Base-by-base conservation (phyloP, 2,797 vertebrate species). In the Cossypha caffra region DNA sequence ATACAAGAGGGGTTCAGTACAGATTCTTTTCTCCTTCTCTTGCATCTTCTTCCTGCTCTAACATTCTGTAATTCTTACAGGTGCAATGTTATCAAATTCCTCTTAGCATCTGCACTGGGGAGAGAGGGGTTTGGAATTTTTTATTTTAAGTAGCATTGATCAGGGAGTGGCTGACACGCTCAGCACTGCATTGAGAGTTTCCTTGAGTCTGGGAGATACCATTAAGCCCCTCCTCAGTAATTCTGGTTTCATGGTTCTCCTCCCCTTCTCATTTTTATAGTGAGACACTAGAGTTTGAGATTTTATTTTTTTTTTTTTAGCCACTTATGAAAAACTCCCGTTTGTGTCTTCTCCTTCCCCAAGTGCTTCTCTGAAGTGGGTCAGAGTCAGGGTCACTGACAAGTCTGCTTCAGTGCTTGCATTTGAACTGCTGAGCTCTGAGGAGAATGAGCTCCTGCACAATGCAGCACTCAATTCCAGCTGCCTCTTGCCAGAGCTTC, bases 311-410 rank as follows among this genome's bases (percentile, higher is more conserved):
- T 40, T 76, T 78, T 81, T 67, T 35, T 37, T 38, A 38, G 6
- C 11, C 47, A 47, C 40, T 86, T 73, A 68, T 7, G 45, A 68
- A 85, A 86, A 95, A 82, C 79, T 89, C 26, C 16, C 16, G 16
- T 94, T 74, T 0, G 0, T 5, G 21, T 71, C 87, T 93, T 38
- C 58, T 93, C 20, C 37, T 95, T 62, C 61, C 61, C 33, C 64
- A 85, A 83, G 82, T 86, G 52, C 42, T 86, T 91, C 76, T 86
- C 24, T 69, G 75, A 94, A 94, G 82, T 80, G 62, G 29, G 57
- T 91, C 82, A 69, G 90, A 95, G 79, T 29, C 82, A 88, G 90
- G 93, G 93, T 91, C 91, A 40, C 54, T 66, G 79, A 26, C 58
- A 66, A 90, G 66, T 82, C 82, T 93, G 85, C 93, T 93, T 96